A percentile compares a stretch with the other conserved stretches of the same genome.
Evolutionary conservation across 2,113 vertebrate species (phyloP).

Genomic region (Ondatra zibethicus): DNA sequence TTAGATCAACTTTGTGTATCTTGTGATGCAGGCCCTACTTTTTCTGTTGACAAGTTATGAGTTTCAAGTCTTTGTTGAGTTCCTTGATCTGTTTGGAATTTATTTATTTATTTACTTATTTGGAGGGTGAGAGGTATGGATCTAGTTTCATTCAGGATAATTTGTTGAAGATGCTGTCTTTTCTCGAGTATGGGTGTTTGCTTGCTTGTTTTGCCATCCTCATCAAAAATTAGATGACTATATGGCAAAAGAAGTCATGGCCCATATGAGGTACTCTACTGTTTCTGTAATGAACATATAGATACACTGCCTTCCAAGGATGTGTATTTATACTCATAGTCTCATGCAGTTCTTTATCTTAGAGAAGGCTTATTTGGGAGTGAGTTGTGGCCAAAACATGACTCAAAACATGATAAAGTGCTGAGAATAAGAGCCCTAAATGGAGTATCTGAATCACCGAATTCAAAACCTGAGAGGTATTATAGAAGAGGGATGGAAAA

Average conservation of each 20-base stretch:
- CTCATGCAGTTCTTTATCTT: neutral
- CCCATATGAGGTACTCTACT: neutral
- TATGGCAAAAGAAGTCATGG: neutral
- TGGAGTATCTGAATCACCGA: neutral
- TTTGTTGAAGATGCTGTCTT: neutral
- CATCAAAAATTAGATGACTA: neutral
- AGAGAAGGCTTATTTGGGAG: neutral
- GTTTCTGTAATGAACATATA: neutral
- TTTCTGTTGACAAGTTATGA: neutral
- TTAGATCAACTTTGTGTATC: neutral
- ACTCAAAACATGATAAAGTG: neutral
- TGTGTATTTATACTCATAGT: neutral
- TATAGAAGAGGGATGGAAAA: neutral
- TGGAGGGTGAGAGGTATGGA: neutral
- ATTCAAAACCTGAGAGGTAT: neutral
- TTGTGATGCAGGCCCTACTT: neutral
- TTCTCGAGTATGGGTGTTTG: neutral
- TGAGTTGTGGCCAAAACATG: neutral
- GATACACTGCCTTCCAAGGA: neutral
- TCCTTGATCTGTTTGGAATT: neutral
- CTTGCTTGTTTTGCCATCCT: neutral
- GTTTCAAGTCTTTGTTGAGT: neutral
- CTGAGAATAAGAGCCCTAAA: neutral
- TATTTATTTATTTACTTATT: neutral
- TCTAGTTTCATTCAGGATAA: neutral